Evolutionary conservation across 2,888 invertebrate genomes (phyloP), one percentile per base, ranked within the genome.

Genomic region (Chloroclysta siterata): DNA sequence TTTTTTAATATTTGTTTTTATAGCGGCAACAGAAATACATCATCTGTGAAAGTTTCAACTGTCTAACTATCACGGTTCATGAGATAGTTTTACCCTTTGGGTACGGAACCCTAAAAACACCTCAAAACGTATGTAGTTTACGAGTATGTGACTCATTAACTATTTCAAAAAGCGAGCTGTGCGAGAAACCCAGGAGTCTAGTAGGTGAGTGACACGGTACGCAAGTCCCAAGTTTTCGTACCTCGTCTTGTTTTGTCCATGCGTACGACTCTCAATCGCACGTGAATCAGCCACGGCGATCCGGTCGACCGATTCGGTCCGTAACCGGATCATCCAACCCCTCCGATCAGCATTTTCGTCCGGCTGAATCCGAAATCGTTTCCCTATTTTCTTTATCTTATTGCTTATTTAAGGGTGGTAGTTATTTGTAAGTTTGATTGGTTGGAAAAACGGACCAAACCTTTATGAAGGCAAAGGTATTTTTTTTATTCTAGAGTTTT

Each of bases 321-420:
- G 50, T 56, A 67, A 65, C 63, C 74, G 74, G 71, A 76, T 76
- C 76, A 75, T 73, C 75, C 76, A 78, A 75, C 75, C 79, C 83
- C 81, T 39, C 4, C 79, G 78, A 78, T 88, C 88, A 88, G 88
- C 87, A 83, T 78, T 84, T 75, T 77, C 69, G 59, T 58, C 42
- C 63, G 62, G 64, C 73, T 72, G 69, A 71, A 75, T 77, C 73
- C 67, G 67, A 66, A 72, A 72, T 72, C 66, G 61, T 56, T 66
- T 67, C 62, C 65, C 50, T 66, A 59, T 68, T 66, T 71, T 67
- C 69, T 72, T 71, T 70, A 69, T 70, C 72, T 69, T 71, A 69
- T 66, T 68, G 71, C 72, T 76, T 78, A 75, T 74, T 76, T 76
- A 76, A 73, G 72, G 72, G 73, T 67, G 65, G 62, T 46, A 33